Evolutionary conservation across 37 sponge, comb jelly and placozoan species (phyloP), one percentile per base, ranked within the genome.

Genomic region (Halisarca cf. caerulea): DNA sequence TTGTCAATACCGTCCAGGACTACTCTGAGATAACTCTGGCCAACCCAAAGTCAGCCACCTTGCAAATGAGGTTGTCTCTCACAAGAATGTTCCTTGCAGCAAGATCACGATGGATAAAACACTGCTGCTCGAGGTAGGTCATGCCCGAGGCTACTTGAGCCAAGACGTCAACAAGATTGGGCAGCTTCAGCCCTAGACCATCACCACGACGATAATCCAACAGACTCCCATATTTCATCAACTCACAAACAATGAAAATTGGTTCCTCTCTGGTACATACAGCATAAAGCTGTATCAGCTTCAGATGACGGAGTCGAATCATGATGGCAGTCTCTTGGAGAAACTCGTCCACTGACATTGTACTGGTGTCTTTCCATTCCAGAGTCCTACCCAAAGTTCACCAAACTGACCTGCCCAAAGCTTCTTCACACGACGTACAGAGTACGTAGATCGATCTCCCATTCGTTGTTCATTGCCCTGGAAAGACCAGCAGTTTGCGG

Each of bases 41-140:
- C n/a, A 98, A 82, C 32, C 99, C 97, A 88, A 98, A 98, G 59
- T 98, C 97, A 20, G 97, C 91, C 40, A 98, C 96, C 78, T 98
- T 98, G 73, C 93, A 93, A 55, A 94, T 89, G 17, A 87, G 55
- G 64, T 98, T 85, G 6, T 96, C 99, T 17, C 97, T 97, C 0
- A 98, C 99, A 35, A 98, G 84, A 43, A 96, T 88, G 62, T 98
- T 98, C 28, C 99, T 88, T 5, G 99, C 99, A 41, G 99, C 99
- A 0, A 98, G 87, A 83, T 98, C 97, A 44, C 99, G 87, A 72
- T 98, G 92, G 11, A 91, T 91, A 75, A 90, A 88, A 2, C 87
- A 90, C 79, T 84, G 89, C 60, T 59, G 60, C 72, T 91, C 92
- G 21, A 91, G 51, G 66, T 91, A 91, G 0, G 92, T 88, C 92